Percentiles rank a stretch among this genome's conserved stretches.
Evolutionary conservation across 2,113 vertebrate species (phyloP).

Genomic region (Oophaga pumilio): DNA sequence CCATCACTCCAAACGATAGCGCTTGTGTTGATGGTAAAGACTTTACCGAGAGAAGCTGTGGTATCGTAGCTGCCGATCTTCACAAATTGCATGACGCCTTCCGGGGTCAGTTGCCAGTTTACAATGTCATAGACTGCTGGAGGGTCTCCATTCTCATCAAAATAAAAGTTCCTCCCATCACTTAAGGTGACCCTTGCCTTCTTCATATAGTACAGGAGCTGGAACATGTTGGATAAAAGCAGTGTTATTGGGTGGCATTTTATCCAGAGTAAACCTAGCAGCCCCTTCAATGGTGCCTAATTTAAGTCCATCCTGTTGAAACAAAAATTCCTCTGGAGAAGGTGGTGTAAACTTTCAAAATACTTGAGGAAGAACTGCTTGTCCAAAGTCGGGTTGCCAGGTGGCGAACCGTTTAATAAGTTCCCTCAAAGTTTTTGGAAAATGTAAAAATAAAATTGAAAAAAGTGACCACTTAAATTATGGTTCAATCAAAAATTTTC

Average conservation of each 20-base stretch:
- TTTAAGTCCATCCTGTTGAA: no score
- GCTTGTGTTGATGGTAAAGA: conserved; percentile 37
- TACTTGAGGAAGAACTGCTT: neutral
- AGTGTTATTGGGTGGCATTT: no score
- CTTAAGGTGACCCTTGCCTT: neutral
- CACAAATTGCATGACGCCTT: neutral
- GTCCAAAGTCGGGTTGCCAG: no score
- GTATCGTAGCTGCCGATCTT: conserved; percentile 33
- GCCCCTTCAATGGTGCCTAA: no score
- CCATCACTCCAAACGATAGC: conserved; percentile 14
- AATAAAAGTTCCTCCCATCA: conserved; percentile 15
- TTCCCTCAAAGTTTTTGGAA: no score
- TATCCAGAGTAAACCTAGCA: no score
- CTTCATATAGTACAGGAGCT: neutral
- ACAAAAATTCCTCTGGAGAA: no score
- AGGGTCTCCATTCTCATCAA: conserved; percentile 12
- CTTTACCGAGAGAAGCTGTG: neutral
- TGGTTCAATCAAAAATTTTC: no score
- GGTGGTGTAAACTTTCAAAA: neutral
- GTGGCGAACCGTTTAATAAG: no score
- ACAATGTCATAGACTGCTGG: neutral
- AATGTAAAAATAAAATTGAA: no score
- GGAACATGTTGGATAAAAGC: neutral
- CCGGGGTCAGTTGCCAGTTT: neutral
- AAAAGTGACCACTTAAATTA: no score